A percentile compares a stretch with the other conserved stretches of the same genome.
Evolutionary conservation across 2,797 vertebrate genomes (phyloP).

Genomic region (Ptychadena robeensis): DNA sequence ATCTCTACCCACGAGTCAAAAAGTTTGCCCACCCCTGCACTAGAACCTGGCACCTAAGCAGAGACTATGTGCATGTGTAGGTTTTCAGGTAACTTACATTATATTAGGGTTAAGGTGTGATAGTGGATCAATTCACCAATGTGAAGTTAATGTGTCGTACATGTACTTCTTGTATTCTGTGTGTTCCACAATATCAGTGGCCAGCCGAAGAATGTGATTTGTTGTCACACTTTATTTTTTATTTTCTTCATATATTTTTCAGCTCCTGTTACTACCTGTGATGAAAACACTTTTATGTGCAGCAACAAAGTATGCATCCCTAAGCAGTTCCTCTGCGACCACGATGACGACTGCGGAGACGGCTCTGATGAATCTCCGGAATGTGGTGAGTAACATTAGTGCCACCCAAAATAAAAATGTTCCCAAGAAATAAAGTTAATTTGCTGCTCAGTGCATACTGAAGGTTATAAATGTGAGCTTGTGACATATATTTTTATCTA

Average conservation of each 20-base stretch:
- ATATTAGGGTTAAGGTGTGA: too few relatives aligned
- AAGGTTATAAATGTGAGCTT: not conserved
- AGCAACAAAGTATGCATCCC: constrained; percentile 90
- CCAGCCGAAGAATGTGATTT: constrained; percentile 43
- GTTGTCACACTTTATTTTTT: constrained; percentile 53
- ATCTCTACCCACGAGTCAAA: too few relatives aligned
- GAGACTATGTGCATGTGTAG: too few relatives aligned
- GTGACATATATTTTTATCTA: not conserved
- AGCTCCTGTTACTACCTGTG: constrained; percentile 94
- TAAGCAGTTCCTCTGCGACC: constrained; percentile 92
- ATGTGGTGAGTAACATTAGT: constrained; percentile 82
- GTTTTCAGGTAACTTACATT: too few relatives aligned
- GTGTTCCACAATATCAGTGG: not conserved
- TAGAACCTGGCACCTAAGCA: too few relatives aligned
- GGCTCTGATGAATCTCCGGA: constrained; percentile 91
- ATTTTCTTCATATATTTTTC: constrained; percentile 63
- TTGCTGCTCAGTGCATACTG: not conserved
- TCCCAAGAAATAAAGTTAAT: not conserved
- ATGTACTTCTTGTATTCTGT: not conserved
- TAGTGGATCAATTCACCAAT: not conserved
- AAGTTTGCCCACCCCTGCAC: too few relatives aligned
- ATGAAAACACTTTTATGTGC: constrained; percentile 90
- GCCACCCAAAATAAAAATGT: constrained; percentile 20
- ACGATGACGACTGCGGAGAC: constrained; percentile 93
- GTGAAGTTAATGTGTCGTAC: not conserved